These are phyloP conservation scores for Tenthredo amoena DNA, from an alignment of 2,888 invertebrate genomes.

Conservation along the genomic window DNA sequence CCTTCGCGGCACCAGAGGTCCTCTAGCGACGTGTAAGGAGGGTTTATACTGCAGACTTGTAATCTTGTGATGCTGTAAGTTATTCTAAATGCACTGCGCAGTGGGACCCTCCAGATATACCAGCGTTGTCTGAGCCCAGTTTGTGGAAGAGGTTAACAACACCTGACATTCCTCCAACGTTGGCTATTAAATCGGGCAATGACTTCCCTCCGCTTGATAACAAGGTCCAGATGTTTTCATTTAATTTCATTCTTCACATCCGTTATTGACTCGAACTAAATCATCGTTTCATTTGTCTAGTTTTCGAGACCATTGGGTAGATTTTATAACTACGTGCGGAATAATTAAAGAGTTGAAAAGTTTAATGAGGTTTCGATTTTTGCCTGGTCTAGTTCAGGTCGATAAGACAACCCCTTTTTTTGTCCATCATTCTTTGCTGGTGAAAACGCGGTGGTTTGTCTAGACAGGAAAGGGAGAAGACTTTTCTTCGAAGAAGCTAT, in stretches of 20 bases:
- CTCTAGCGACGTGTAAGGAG: slow-evolving; percentile 64
- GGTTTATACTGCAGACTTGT: slow-evolving; percentile 76
- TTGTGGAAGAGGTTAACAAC: slow-evolving; percentile 56
- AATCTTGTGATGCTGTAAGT: slow-evolving; percentile 77
- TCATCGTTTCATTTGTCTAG: background rate
- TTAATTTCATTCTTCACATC: background rate
- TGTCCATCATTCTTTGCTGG: background rate
- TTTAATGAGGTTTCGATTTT: background rate
- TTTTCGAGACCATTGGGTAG: background rate
- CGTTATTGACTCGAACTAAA: background rate
- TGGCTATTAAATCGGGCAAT: slow-evolving; percentile 18
- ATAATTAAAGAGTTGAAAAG: background rate
- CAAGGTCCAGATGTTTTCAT: background rate
- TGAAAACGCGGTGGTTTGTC: slow-evolving; percentile 3
- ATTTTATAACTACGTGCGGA: background rate
- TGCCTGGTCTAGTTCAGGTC: background rate
- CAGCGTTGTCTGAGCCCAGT: slow-evolving; percentile 37
- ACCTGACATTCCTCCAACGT: slow-evolving; percentile 58
- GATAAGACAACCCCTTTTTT: background rate
- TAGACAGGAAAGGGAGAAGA: slow-evolving; percentile 20
- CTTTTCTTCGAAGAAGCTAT: background rate
- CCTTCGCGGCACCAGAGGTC: slow-evolving; percentile 21
- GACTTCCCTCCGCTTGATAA: slow-evolving; percentile 52
- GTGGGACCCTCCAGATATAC: slow-evolving; percentile 44
- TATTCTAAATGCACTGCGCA: slow-evolving; percentile 74